Percentiles rank a stretch among this genome's conserved stretches.
These are phyloP conservation scores for Nycticryphes semicollaris DNA, from an alignment of 2,113 vertebrate species.

Conservation along the genomic window DNA sequence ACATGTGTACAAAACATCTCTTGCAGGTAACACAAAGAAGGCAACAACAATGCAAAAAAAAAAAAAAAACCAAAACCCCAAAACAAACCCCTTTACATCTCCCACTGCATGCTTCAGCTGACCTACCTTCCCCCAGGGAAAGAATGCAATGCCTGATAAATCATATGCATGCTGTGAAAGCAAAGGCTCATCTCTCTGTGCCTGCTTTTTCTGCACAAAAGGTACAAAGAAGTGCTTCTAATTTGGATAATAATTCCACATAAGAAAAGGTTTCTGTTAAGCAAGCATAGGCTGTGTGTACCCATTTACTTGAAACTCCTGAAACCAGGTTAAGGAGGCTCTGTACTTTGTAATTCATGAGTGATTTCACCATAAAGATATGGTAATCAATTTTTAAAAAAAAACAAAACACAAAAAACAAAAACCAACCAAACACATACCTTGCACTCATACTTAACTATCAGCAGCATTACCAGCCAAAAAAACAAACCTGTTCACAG, in stretches of 20 bases:
- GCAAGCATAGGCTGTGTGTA: background rate
- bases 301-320: background rate
- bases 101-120: background rate
- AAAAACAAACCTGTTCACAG: background rate
- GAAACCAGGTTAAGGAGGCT: background rate
- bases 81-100: background rate
- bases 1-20: background rate
- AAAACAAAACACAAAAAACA: background rate
- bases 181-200: background rate
- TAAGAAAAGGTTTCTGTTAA: background rate
- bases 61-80: too few species aligned
- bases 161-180: background rate
- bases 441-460: background rate
- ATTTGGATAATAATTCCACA: background rate
- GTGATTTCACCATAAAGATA: background rate
- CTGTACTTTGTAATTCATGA: background rate
- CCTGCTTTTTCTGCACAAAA: background rate
- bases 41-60: background rate
- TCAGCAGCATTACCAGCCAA: background rate
- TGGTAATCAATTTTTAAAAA: background rate
- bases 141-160: background rate
- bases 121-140: constrained; percentile 13
- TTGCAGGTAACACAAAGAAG: background rate
- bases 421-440: too few species aligned
- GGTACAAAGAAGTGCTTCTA: background rate